Conservation (phyloP, 2,888 invertebrate genomes). For the Drosophila cracens region DNA sequence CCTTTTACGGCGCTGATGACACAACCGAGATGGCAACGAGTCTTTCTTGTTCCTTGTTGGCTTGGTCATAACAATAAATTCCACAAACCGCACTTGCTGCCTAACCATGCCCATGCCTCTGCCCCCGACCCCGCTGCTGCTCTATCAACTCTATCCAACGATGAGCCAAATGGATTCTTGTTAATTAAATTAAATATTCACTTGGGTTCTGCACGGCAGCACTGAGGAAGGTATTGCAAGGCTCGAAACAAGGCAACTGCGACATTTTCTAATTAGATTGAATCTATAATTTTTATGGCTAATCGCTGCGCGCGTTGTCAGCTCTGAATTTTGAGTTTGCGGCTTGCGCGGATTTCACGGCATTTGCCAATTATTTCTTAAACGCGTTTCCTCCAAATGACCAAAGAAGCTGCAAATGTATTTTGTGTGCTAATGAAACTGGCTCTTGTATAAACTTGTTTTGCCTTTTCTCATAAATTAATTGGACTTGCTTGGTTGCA, state of each 20-base stretch:
- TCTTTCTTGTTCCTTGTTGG: constrained; percentile 50
- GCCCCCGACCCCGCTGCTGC: not conserved
- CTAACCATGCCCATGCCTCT: not conserved
- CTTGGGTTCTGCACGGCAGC: constrained; percentile 30
- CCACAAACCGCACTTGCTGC: constrained; percentile 43
- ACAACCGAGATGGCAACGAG: constrained; percentile 41
- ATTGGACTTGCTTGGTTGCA: constrained; percentile 12
- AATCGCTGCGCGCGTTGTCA: constrained; percentile 65
- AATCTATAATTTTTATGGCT: constrained; percentile 84
- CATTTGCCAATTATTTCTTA: constrained; percentile 45
- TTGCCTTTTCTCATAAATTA: constrained; percentile 28
- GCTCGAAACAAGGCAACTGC: constrained; percentile 44
- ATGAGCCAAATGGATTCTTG: constrained; percentile 80
- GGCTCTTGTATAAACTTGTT: constrained; percentile 22
- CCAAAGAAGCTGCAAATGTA: constrained; percentile 47
- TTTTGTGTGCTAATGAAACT: constrained; percentile 68
- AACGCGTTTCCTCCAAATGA: constrained; percentile 26
- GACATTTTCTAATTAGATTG: constrained; percentile 82
- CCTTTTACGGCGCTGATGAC: constrained; percentile 55
- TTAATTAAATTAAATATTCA: constrained; percentile 85
- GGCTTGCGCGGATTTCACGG: constrained; percentile 47
- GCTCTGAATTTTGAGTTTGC: constrained; percentile 70
- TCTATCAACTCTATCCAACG: constrained; percentile 31
- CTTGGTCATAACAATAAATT: constrained; percentile 82
- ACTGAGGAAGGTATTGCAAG: constrained; percentile 26